Percentiles rank a stretch among this genome's conserved stretches.
These are phyloP conservation scores for Blera fallax DNA, from an alignment of 2,888 invertebrate genomes.

Conservation along the genomic window DNA sequence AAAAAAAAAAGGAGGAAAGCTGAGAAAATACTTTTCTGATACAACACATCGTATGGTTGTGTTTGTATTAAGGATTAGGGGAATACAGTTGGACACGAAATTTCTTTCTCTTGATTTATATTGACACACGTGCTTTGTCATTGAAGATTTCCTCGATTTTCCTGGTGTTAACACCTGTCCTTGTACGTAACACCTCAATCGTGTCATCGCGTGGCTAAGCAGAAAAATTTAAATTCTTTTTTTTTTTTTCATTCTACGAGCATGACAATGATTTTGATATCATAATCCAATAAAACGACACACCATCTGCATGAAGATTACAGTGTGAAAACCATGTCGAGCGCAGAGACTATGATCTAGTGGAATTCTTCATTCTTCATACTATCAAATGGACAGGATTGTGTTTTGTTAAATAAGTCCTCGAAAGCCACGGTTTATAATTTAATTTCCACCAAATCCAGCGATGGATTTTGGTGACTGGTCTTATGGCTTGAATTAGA, in stretches of 20 bases:
- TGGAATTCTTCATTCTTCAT: too few species aligned
- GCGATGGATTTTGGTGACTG: too few species aligned
- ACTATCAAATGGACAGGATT: too few species aligned
- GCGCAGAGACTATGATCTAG: neutral
- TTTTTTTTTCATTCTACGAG: neutral
- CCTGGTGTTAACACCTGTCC: slow-evolving; percentile 47
- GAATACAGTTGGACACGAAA: slow-evolving; percentile 34
- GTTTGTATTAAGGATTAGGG: slow-evolving; percentile 38
- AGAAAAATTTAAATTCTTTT: neutral
- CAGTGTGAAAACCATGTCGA: neutral
- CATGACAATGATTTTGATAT: neutral
- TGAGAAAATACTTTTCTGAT: neutral
- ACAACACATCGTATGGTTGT: neutral
- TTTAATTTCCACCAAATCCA: neutral
- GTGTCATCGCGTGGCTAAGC: neutral
- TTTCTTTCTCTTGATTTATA: slow-evolving; percentile 44
- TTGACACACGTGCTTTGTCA: slow-evolving; percentile 35
- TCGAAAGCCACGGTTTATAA: too few species aligned
- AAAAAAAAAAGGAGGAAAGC: slow-evolving; percentile 6
- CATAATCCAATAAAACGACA: neutral
- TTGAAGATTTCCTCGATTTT: slow-evolving; percentile 6
- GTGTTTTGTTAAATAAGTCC: too few species aligned
- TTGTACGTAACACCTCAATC: slow-evolving; percentile 3
- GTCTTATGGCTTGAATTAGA: too few species aligned
- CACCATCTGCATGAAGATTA: neutral